Evolutionary conservation across 2,888 invertebrate species (phyloP), one percentile per base, ranked within the genome.

Genomic region (Tinea semifulvella): DNA sequence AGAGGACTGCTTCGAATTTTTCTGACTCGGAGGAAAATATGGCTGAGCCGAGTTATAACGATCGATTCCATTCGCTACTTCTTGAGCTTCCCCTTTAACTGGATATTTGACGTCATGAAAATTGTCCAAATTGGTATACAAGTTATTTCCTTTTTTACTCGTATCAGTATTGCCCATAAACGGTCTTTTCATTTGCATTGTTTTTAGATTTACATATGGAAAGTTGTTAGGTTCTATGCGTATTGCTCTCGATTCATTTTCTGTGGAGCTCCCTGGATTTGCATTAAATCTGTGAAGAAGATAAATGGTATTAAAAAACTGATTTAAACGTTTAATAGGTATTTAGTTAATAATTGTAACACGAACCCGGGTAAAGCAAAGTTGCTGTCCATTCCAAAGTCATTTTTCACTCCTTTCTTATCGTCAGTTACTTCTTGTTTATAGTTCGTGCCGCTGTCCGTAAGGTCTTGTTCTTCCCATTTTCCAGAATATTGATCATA

Each of bases 21-120:
- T 25, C 13, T 53, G 56, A n/a, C 58, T 56, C 28, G 61, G 62
- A 1, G 77, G 77, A 47, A 81, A 60, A 55, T 80, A 77, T 1
- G 81, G 76, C 50, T 80, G 77, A 2, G 80, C 80, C n/a, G 82
- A 76, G 55, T 82, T 82, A 50, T 76, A 82, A 13, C 82, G 65
- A 48, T 82, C 82, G 43, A 79, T 58, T 3, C 63, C 63, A 43
- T 65, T 63, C 13, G 57, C 50, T 14, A 51, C 55, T 45, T 80
- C 79, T 53, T 80, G 71, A 25, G 69, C 72, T 56, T 81, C 81
- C 3, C 81, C 82, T 51, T 77, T 58, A 2, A 75, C 67, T 1
- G 80, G 80, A 50, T 67, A 57, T 49, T 61, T 65, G 13, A 72
- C 53, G 7, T 72, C 70, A 26, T 61, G 58, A 46, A 76, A 72